These are phyloP conservation scores for Syngnathus rostellatus DNA, from an alignment of 2,797 vertebrate genomes.

Conservation along the genomic window DNA sequence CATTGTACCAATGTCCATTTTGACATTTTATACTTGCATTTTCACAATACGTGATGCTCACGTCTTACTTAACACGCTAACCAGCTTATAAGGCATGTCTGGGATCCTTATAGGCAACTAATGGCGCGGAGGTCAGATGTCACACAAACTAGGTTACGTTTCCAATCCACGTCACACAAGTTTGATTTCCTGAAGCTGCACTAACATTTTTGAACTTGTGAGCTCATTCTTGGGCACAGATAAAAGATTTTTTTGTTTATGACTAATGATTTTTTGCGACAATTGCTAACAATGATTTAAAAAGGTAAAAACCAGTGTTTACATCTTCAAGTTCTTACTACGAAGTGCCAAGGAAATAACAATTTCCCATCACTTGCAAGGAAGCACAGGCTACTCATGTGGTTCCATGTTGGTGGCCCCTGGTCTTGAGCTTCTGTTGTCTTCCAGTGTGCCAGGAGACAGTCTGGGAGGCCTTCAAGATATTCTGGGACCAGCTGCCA, in stretches of 20 bases:
- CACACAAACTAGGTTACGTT: slow-evolving; percentile 2
- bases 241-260: too few relatives aligned
- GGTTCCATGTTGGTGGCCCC: neutral
- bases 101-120: slow-evolving; percentile 4
- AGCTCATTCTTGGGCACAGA: neutral
- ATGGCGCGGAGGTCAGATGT: slow-evolving; percentile 23
- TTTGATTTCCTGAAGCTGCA: neutral
- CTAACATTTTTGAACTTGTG: neutral
- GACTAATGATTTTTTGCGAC: too few relatives aligned
- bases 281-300: too few relatives aligned
- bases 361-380: too few relatives aligned
- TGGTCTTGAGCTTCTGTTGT: neutral
- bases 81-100: slow-evolving; percentile 9
- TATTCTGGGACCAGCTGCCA: slow-evolving; percentile 90
- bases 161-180: neutral
- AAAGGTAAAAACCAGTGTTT: too few relatives aligned
- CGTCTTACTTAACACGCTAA: slow-evolving; percentile 5
- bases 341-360: too few relatives aligned
- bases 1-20: neutral
- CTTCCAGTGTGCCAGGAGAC: slow-evolving; percentile 90
- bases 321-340: too few relatives aligned
- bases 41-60: neutral
- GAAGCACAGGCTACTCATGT: neutral
- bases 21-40: slow-evolving; percentile 1
- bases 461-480: slow-evolving; percentile 92